Evolutionary conservation across 2,888 invertebrate species (phyloP).

Genomic region (Cyclophora albipunctata): DNA sequence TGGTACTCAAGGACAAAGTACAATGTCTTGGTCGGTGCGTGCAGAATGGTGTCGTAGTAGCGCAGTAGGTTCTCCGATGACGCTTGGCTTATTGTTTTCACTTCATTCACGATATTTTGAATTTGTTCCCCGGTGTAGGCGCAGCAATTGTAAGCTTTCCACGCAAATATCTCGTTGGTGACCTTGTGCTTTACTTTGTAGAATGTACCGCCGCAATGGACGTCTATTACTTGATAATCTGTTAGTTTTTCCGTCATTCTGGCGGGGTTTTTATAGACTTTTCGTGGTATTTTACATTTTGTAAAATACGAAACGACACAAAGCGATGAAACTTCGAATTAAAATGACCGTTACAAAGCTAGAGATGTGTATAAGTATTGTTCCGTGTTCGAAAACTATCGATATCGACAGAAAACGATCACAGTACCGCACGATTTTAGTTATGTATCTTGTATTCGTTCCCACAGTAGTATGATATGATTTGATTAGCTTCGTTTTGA

Average conservation of each 20-base stretch:
- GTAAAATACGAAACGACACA: slow-evolving; percentile 42
- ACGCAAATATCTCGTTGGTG: slow-evolving; percentile 67
- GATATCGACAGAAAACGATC: background rate
- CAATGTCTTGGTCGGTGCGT: slow-evolving; percentile 62
- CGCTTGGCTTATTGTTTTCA: slow-evolving; percentile 56
- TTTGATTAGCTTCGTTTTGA: too few relatives aligned
- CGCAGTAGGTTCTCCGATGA: slow-evolving; percentile 50
- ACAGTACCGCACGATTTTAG: too few relatives aligned
- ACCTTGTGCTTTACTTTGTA: slow-evolving; percentile 73
- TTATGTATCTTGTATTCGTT: too few relatives aligned
- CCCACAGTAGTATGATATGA: too few relatives aligned
- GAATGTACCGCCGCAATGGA: slow-evolving; percentile 65
- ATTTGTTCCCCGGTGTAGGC: slow-evolving; percentile 58
- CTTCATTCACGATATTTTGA: slow-evolving; percentile 59
- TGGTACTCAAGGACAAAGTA: slow-evolving; percentile 66
- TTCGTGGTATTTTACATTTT: slow-evolving; percentile 52
- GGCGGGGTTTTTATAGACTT: slow-evolving; percentile 9
- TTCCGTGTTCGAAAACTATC: slow-evolving; percentile 3
- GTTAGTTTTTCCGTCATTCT: slow-evolving; percentile 62
- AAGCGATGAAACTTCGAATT: slow-evolving; percentile 58
- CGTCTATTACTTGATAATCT: slow-evolving; percentile 70
- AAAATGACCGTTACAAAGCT: slow-evolving; percentile 43
- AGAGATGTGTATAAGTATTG: slow-evolving; percentile 36
- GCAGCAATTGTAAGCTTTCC: slow-evolving; percentile 68
- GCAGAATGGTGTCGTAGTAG: slow-evolving; percentile 64